Evolutionary conservation across 2,797 vertebrate species (phyloP).

Genomic region (Columba guinea): DNA sequence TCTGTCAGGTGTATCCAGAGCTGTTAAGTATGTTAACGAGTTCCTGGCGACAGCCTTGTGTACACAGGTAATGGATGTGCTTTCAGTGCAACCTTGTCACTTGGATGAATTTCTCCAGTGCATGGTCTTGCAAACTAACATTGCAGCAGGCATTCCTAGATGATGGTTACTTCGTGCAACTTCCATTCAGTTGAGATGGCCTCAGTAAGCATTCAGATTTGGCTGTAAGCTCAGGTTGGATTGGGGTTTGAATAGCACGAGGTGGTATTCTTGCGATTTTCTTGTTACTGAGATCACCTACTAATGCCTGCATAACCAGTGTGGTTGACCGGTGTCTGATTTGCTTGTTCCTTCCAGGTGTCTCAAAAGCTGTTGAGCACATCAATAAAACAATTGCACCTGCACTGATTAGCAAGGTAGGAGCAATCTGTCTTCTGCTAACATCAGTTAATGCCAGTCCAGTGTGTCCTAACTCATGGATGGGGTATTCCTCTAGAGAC

Average conservation of each 20-base stretch:
- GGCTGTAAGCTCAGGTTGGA: background rate
- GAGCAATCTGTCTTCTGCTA: conserved; percentile 82
- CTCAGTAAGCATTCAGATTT: conserved; percentile 7
- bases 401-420: conserved; percentile 98
- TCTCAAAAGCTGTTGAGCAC: conserved; percentile 99
- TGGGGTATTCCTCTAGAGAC: background rate
- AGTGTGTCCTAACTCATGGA: background rate
- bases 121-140: conserved; percentile 82
- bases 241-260: background rate
- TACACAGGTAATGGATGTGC: conserved; percentile 92
- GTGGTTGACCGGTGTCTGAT: conserved; percentile 84
- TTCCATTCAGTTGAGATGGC: background rate
- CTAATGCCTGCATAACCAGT: conserved; percentile 79
- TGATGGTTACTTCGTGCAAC: conserved; percentile 1
- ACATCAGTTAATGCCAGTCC: background rate
- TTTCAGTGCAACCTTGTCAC: conserved; percentile 27
- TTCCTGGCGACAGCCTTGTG: conserved; percentile 97
- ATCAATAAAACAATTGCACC: conserved; percentile 99
- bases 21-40: conserved; percentile 98
- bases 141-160: conserved; percentile 42
- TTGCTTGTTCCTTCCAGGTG: conserved; percentile 98
- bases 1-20: conserved; percentile 95
- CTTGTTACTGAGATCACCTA: conserved; percentile 71
- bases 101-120: conserved; percentile 59
- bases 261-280: background rate